Percentiles rank a stretch among this genome's conserved stretches.
Conservation (phyloP, 1,140 invertebrate species). For the Vanessa tameamea region DNA sequence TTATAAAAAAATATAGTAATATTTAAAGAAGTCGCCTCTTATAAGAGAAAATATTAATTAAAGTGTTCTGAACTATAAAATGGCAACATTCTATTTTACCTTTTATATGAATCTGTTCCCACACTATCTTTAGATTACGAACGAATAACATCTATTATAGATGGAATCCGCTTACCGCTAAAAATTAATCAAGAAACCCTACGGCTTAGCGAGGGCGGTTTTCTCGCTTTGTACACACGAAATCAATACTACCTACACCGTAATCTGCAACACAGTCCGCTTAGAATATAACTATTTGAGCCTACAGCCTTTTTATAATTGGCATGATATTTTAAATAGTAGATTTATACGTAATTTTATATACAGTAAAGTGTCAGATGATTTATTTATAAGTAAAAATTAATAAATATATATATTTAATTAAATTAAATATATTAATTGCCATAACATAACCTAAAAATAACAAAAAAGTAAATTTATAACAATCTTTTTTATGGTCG, state of each 20-base stretch:
- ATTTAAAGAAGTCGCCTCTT: background rate
- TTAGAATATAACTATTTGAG: conserved; percentile 17
- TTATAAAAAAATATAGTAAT: too few species aligned
- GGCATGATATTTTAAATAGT: background rate
- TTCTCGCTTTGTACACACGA: conserved; percentile 45
- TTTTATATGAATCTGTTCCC: background rate
- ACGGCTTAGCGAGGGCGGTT: conserved; percentile 47
- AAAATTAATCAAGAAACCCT: conserved; percentile 67
- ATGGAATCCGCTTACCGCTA: conserved; percentile 66
- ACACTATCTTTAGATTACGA: conserved; percentile 43
- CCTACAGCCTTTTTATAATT: background rate
- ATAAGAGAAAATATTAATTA: background rate
- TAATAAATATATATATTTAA: too few species aligned
- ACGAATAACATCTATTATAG: conserved; percentile 46
- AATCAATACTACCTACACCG: conserved; percentile 40
- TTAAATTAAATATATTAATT: too few species aligned
- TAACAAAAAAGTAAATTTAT: too few species aligned
- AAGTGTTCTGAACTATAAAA: background rate
- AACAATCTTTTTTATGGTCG: too few species aligned
- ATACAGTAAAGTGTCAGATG: too few species aligned
- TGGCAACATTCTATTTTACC: background rate
- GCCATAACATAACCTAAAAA: too few species aligned
- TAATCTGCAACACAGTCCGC: conserved; percentile 12
- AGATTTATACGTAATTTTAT: background rate
- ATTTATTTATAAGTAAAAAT: too few species aligned